A percentile compares a stretch with the other conserved stretches of the same genome.
Evolutionary conservation across 2,888 invertebrate species (phyloP).

Genomic region (Leucophenga montana): DNA sequence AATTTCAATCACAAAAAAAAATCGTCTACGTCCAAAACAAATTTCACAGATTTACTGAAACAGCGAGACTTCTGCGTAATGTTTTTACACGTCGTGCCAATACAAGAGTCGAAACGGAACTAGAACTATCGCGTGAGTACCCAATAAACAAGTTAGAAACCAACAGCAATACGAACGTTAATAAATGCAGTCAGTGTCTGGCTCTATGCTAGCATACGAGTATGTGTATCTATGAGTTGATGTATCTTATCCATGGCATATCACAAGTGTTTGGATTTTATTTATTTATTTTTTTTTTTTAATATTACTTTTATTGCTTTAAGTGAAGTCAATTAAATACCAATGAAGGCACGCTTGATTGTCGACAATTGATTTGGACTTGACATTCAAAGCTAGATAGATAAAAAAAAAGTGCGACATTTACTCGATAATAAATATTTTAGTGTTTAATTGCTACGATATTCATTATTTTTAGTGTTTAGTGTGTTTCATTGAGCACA

Average conservation of each 20-base stretch:
- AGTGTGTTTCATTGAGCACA: neutral
- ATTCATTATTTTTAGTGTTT: neutral
- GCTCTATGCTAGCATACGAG: neutral
- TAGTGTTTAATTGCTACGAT: neutral
- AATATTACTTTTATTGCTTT: neutral
- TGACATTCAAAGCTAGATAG: neutral
- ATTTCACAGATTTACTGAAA: conserved; percentile 91
- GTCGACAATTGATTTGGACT: conserved; percentile 16
- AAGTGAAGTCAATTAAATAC: conserved; percentile 18
- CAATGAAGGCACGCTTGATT: conserved; percentile 3
- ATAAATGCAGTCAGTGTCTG: neutral
- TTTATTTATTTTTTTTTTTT: conserved; percentile 7
- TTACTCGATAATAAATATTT: conserved; percentile 14
- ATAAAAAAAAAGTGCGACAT: neutral
- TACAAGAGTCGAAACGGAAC: conserved; percentile 86
- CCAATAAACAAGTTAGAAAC: conserved; percentile 18
- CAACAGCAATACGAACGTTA: neutral
- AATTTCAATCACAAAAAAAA: conserved; percentile 31
- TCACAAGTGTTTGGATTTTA: no score
- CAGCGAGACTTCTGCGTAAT: conserved; percentile 94
- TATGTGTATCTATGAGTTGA: neutral
- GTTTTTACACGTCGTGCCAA: conserved; percentile 88
- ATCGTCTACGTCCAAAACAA: conserved; percentile 40
- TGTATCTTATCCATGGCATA: no score
- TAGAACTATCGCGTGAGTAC: conserved; percentile 95